Evolutionary conservation across 2,797 vertebrate genomes (phyloP).

Genomic region (Podargus strigoides): DNA sequence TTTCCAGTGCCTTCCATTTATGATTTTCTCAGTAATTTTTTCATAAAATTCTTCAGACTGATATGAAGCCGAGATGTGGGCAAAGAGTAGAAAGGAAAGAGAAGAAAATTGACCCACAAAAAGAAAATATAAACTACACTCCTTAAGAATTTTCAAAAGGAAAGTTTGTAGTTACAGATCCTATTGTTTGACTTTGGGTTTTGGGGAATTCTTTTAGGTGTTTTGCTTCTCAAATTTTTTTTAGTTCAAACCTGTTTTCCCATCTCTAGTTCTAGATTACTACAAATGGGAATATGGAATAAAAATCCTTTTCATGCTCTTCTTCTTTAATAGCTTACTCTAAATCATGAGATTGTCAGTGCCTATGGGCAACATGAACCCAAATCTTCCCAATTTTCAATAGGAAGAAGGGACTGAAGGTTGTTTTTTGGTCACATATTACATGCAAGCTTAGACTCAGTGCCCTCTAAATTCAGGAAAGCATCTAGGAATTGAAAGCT

Average conservation of each 20-base stretch:
- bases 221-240: neutral
- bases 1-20: neutral
- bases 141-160: neutral
- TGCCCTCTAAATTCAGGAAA: neutral
- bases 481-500: neutral
- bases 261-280: neutral
- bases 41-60: neutral
- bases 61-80: neutral
- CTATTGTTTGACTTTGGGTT: neutral
- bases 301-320: neutral
- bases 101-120: neutral
- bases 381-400: neutral
- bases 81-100: neutral
- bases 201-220: neutral
- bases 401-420: neutral
- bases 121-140: neutral
- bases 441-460: neutral
- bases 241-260: neutral
- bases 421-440: neutral
- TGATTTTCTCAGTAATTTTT: neutral
- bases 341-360: neutral
- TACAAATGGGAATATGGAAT: neutral
- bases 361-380: rapidly evolving
- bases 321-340: neutral
- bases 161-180: neutral